phyloP scores from a whole-genome alignment of 2,797 vertebrate species.

The Fundulus diaphanus region DNA sequence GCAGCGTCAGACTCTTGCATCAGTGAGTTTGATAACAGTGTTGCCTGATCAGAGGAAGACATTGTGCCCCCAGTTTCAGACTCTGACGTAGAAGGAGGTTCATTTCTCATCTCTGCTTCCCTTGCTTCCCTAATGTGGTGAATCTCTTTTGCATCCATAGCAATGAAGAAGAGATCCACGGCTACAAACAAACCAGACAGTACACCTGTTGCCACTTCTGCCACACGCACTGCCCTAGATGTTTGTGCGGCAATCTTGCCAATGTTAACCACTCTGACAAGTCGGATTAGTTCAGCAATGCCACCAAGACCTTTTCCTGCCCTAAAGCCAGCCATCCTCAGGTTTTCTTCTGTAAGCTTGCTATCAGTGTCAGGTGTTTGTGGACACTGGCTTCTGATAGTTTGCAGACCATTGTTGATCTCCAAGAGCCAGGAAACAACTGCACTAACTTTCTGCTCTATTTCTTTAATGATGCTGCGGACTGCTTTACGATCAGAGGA shows the following conservation, averaged over 20 bases:
- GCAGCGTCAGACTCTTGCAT: neutral
- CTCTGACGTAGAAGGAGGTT: neutral
- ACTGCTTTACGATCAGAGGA: constrained; percentile 27
- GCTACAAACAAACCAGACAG: constrained; percentile 27
- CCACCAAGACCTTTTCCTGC: neutral
- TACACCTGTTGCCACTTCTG: constrained; percentile 17
- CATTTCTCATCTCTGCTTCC: neutral
- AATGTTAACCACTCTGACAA: constrained; percentile 24
- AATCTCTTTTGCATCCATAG: constrained; percentile 57
- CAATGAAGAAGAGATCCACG: constrained; percentile 36
- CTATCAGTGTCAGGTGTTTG: too few species aligned
- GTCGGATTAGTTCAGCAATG: constrained; percentile 26
- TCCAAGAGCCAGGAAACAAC: constrained; percentile 13
- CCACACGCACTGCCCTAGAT: constrained; percentile 28
- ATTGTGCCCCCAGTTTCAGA: neutral
- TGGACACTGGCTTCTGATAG: neutral
- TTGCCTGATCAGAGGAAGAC: neutral
- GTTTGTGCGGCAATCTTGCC: constrained; percentile 37
- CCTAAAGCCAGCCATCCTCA: neutral
- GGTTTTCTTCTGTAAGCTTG: fast-evolving
- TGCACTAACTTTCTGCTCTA: constrained; percentile 11
- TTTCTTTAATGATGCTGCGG: constrained; percentile 1
- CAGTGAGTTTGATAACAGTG: neutral
- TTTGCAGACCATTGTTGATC: neutral
- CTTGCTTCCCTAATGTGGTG: constrained; percentile 19